Evolutionary conservation across 2,797 vertebrate genomes (phyloP), one percentile per base, ranked within the genome.

Genomic region (Danio albolineatus): DNA sequence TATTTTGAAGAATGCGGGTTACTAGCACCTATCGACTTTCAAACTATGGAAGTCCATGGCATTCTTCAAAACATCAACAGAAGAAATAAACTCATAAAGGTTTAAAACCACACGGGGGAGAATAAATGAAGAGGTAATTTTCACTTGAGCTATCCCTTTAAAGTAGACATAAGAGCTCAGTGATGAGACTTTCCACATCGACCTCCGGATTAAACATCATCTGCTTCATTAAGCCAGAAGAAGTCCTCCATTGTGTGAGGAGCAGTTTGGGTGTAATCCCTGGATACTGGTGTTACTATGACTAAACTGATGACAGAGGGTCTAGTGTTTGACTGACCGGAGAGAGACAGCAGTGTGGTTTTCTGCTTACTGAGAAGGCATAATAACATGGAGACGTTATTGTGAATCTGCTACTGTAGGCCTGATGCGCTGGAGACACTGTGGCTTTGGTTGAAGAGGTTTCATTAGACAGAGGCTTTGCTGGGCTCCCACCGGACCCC

Each of bases 361-460:
- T 86, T 44, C 73, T 82, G 78, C 49, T 76, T 73, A 59, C 76
- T 82, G 84, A 76, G 62, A 86, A 86, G 54, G 80, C 81, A 89
- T 83, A 80, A 88, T 81, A 87, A 87, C 66, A 89, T 91, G 85
- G 85, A 88, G 90, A 91, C 60, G 81, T 82, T 73, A 88, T 84
- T 89, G 88, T 88, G 85, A 86, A 84, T 76, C 77, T 57, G 82
- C 87, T 90, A 56, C 82, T 79, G 83, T 70, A 9, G 76, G 2
- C 83, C 87, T 91, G 87, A 90, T 91, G 90, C 89, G 90, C 89
- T 92, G 83, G 72, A 88, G 85, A 86, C 85, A 80, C 76, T 81
- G 87, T 88, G 90, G 88, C 88, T 90, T 90, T 88, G 49, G 21
- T 39, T 56, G 79, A 88, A 77, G 84, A 41, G 78, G 82, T 85